Base-by-base conservation (phyloP, 2,113 vertebrate genomes). In the Chrysochloris asiatica region DNA sequence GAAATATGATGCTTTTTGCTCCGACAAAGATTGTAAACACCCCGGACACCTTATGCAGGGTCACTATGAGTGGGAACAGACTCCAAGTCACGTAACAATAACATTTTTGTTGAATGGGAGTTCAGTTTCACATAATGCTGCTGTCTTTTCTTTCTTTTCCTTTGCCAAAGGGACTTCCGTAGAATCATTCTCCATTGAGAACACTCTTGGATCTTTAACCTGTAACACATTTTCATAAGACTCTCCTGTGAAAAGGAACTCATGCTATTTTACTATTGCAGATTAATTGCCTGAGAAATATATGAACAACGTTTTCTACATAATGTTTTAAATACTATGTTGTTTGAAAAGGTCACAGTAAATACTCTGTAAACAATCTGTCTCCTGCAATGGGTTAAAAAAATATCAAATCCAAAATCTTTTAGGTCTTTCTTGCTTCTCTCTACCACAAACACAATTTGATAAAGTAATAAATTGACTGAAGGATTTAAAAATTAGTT, bases 401-500 rank as follows among this genome's bases (percentile, higher is more conserved):
- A 56, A 65, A 91, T 92, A 87, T 61, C 63, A 88, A 61, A 75
- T 69, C 14, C 67, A 59, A 90, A 30, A 4, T 33, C 69, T 89
- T 78, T 67, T 72, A 72, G 45, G 4, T 1, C 38, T 91, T 94
- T 89, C 3, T 36, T 61, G 43, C 30, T 12, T 79, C 3, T 89
- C 17, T 88, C 45, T 3, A 59, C 30, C 21, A 41, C 59, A 52
- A 63, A 22, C 78, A 79, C 21, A 88, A 11, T 76, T 84, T 78
- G 41, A 85, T 87, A 89, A 89, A 47, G 17, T 72, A 76, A 33
- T 89, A 73, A 47, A 26, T 50, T 67, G 41, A 69, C 67, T 54
- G 72, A 92, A 86, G 26, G 26, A 75, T 76, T 92, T 90, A 79
- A 83, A 90, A 90, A 83, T 92, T 50, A 50, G 19, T 96, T 90